Conservation (phyloP, 2,113 vertebrate species). For the Dipodomys ordii region DNA sequence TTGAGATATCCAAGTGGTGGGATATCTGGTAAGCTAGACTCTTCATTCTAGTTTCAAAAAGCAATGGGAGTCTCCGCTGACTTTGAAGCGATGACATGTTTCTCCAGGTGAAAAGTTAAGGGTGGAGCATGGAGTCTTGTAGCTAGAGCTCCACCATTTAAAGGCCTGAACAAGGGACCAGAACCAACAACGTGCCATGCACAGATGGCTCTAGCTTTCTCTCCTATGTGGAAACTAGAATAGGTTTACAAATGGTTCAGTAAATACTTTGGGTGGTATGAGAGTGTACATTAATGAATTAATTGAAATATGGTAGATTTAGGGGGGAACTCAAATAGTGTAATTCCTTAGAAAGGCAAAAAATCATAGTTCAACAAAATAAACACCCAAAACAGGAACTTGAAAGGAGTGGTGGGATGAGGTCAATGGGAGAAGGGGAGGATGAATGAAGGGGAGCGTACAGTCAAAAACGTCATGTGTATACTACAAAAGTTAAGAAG, state of each 20-base stretch:
- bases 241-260: too few relatives aligned
- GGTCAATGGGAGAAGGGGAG: neutral
- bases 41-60: neutral
- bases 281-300: neutral
- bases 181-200: neutral
- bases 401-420: neutral
- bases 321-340: neutral
- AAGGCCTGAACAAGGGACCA: neutral
- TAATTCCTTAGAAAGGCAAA: too few relatives aligned
- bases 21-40: neutral
- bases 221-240: too few relatives aligned
- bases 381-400: neutral
- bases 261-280: too few relatives aligned
- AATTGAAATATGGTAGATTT: neutral
- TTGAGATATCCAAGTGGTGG: neutral
- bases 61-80: neutral
- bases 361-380: too few relatives aligned
- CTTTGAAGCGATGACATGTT: neutral
- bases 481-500: too few relatives aligned
- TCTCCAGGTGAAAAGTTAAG: too few relatives aligned
- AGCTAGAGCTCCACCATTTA: neutral
- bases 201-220: too few relatives aligned
- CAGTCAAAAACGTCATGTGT: too few relatives aligned
- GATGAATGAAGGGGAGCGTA: too few relatives aligned
- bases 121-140: too few relatives aligned